Percentiles rank a stretch among this genome's conserved stretches.
These are phyloP conservation scores for Symphodus melops DNA, from an alignment of 2,113 vertebrate genomes.

Conservation along the genomic window DNA sequence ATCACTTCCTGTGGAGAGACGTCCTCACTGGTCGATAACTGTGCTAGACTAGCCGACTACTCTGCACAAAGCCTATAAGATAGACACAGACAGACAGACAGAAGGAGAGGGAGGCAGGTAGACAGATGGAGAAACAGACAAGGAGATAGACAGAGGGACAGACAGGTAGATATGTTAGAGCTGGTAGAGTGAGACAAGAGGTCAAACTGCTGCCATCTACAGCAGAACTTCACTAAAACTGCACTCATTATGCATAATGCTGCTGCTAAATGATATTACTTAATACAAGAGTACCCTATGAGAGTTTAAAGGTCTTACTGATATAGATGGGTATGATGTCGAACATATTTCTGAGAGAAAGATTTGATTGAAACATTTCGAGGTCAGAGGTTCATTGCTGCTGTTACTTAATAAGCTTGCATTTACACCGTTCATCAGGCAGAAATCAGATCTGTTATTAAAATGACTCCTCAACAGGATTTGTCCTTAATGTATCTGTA, in stretches of 20 bases:
- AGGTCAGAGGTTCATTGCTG: background rate
- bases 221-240: background rate
- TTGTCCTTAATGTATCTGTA: no score
- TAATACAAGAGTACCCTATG: background rate
- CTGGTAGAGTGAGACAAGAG: constrained; percentile 32
- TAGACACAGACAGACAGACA: constrained; percentile 43
- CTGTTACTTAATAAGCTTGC: background rate
- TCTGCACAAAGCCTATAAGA: constrained; percentile 73
- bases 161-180: constrained; percentile 36
- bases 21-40: constrained; percentile 49
- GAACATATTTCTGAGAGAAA: background rate
- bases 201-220: constrained; percentile 14
- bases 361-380: background rate
- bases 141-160: background rate
- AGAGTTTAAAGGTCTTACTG: background rate
- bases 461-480: no score
- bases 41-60: constrained; percentile 72
- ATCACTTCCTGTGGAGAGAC: constrained; percentile 61
- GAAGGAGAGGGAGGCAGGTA: background rate
- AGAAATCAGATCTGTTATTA: background rate
- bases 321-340: background rate
- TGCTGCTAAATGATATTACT: background rate
- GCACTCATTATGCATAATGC: background rate
- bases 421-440: background rate
- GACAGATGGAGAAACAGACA: background rate